Evolutionary conservation across 2,888 invertebrate genomes (phyloP), one percentile per base, ranked within the genome.

Genomic region (Chelonus formosanus): DNA sequence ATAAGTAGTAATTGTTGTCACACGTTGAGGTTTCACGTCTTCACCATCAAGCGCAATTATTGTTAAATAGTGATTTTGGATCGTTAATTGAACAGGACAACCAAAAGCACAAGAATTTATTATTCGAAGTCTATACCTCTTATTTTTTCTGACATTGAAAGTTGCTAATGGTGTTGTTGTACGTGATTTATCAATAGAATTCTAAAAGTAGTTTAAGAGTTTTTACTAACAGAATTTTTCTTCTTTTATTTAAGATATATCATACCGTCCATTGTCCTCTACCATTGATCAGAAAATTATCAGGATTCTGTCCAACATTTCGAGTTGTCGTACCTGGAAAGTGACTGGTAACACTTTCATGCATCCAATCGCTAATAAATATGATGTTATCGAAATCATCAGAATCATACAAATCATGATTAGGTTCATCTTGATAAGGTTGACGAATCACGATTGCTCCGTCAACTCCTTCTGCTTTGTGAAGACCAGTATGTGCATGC

Each of bases 261-360:
- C 40, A 6, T 40, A 52, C 52, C 31, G 7, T 52, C 60, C 63
- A 73, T 65, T 69, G 70, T 48, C 94, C 93, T 84, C 92, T 92
- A 80, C 95, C 95, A 85, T 95, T 95, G 76, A 95, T 91, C 65
- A 95, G 85, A 65, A 94, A 87, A 50, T 91, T 92, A 78, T 93
- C 91, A 48, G 94, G 94, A 80, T 91, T 90, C 84, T 93, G 93
- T n/a, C 92, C 92, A 36, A 90, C 90, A 80, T 91, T 91, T 67
- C 90, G 91, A 34, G 91, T 90, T 62, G 92, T 85, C 79, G 92
- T 89, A 68, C 93, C 93, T 0, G 93, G 93, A 84, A 89, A 92
- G 72, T 92, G 88, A 81, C 92, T 92, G 53, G 90, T 89, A 3
- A 92, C 91, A 74, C 91, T 91, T 84, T 92, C 92, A 56, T 76